Evolutionary conservation across 92 coral and sea anemone genomes (phyloP).

Genomic region (Nematostella vectensis): DNA sequence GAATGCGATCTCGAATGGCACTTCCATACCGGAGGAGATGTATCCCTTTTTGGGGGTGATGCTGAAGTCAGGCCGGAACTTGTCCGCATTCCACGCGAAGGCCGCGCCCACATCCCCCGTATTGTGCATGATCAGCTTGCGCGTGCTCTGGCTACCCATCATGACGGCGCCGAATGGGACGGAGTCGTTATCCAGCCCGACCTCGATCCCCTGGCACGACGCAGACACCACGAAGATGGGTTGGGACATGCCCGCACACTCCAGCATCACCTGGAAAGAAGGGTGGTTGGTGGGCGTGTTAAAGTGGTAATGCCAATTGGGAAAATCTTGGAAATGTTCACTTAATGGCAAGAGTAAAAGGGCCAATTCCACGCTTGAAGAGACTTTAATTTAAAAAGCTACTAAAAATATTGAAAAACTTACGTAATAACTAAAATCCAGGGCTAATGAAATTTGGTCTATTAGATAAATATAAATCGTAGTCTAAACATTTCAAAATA

Average conservation of each 20-base stretch:
- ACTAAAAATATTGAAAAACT: too few species aligned
- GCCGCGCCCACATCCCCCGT: slow-evolving; percentile 97
- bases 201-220: slow-evolving; percentile 88
- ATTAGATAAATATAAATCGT: too few species aligned
- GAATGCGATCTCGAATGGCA: slow-evolving; percentile 78
- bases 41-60: slow-evolving; percentile 82
- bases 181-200: slow-evolving; percentile 80
- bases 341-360: too few species aligned
- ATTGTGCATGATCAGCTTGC: slow-evolving; percentile 90
- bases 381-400: too few species aligned
- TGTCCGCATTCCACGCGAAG: slow-evolving; percentile 85
- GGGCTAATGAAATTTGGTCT: too few species aligned
- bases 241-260: slow-evolving; percentile 93
- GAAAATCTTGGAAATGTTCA: too few species aligned
- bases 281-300: too few species aligned
- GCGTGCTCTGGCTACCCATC: slow-evolving; percentile 77
- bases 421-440: too few species aligned
- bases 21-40: slow-evolving; percentile 92
- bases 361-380: not conserved
- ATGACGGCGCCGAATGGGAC: slow-evolving; percentile 99
- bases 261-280: slow-evolving; percentile 82
- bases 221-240: slow-evolving; percentile 91
- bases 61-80: slow-evolving; percentile 77
- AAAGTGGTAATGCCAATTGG: too few species aligned
- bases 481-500: too few species aligned